These are phyloP conservation scores for Stomatorhinus walkeri DNA, from an alignment of 2,797 vertebrate genomes.

Conservation along the genomic window DNA sequence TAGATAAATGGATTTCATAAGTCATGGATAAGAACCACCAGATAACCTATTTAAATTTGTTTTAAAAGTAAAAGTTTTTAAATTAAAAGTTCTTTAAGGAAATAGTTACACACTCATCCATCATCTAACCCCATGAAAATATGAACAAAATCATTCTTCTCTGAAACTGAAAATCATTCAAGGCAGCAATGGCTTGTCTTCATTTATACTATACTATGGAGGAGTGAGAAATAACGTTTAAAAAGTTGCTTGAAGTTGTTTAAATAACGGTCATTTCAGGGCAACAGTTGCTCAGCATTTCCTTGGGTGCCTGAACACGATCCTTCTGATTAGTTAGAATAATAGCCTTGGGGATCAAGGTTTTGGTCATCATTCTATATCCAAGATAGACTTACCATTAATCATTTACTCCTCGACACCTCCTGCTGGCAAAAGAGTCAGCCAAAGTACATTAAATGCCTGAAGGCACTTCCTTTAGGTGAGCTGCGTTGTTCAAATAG, in stretches of 20 bases:
- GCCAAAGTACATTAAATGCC: constrained; percentile 27
- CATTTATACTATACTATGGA: background rate
- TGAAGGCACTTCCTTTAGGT: background rate
- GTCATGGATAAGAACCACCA: background rate
- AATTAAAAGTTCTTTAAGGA: background rate
- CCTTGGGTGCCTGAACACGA: background rate
- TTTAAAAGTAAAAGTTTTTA: too few relatives aligned
- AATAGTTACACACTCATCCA: background rate
- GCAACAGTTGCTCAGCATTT: background rate
- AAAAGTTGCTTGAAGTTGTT: background rate
- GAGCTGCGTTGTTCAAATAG: background rate
- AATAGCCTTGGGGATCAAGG: background rate
- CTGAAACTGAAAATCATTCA: background rate
- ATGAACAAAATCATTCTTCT: background rate
- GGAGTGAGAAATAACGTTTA: background rate
- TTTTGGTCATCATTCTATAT: constrained; percentile 30
- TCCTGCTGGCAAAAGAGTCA: constrained; percentile 29
- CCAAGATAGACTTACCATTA: constrained; percentile 36
- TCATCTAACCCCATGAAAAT: background rate
- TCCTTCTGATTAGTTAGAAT: background rate
- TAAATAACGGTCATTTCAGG: background rate
- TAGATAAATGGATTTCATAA: background rate
- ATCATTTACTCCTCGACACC: constrained; percentile 41
- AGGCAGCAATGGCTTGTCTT: background rate
- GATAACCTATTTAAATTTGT: background rate